A percentile compares a stretch with the other conserved stretches of the same genome.
These are phyloP conservation scores for Drosophila birchii DNA, from an alignment of 2,888 invertebrate genomes.

Conservation along the genomic window DNA sequence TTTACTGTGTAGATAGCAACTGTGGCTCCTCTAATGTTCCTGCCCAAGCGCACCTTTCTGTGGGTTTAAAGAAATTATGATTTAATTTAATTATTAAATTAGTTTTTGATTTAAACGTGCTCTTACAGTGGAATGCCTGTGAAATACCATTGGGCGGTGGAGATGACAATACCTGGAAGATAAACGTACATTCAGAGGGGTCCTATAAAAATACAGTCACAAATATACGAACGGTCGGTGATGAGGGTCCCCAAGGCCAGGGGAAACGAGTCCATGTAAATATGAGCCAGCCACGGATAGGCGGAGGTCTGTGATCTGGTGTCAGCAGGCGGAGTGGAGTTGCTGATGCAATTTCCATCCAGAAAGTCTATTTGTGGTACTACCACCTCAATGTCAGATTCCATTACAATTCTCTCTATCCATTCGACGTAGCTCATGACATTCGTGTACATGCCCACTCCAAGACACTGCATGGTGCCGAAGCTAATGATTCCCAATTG, in stretches of 20 bases:
- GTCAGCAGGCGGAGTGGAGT: no score
- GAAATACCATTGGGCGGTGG: not conserved
- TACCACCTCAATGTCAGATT: not conserved
- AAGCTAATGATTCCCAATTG: slow-evolving; percentile 16
- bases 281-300: slow-evolving; percentile 4
- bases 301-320: not conserved
- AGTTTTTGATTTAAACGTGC: not conserved
- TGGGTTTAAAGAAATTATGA: not conserved
- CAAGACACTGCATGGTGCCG: not conserved
- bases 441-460: slow-evolving; percentile 11
- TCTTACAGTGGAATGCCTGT: not conserved
- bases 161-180: not conserved
- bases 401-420: not conserved
- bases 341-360: not conserved
- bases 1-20: not conserved
- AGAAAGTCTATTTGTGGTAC: not conserved
- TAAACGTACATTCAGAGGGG: not conserved
- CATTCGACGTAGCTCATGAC: slow-evolving; percentile 1
- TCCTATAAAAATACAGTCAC: no score
- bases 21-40: not conserved
- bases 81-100: no score
- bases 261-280: not conserved
- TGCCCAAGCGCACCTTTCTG: slow-evolving; percentile 3
- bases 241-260: not conserved
- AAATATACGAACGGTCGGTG: slow-evolving; percentile 3